Percentiles rank a stretch among this genome's conserved stretches.
Conservation (phyloP, 2,113 vertebrate species). For the Ophiodon elongatus region DNA sequence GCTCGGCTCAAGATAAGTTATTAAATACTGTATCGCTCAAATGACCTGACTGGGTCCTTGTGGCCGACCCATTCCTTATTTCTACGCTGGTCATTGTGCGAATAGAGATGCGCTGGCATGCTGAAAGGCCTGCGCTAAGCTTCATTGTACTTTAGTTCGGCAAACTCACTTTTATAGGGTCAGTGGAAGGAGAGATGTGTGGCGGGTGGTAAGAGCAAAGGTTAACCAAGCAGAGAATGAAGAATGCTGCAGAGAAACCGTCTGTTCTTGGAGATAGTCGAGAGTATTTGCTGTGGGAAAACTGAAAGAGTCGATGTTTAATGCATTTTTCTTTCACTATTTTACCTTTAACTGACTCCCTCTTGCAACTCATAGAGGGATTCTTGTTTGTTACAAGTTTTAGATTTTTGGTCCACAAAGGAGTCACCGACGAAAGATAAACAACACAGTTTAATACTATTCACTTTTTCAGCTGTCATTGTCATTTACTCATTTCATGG, state of each 20-base stretch:
- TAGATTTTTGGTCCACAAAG: neutral
- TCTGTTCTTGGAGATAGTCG: neutral
- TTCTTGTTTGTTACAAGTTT: neutral
- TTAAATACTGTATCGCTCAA: constrained; percentile 69
- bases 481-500: neutral
- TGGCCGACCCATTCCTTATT: constrained; percentile 32
- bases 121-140: constrained; percentile 2
- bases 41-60: constrained; percentile 50
- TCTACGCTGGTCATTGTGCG: neutral
- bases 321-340: neutral
- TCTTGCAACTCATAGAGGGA: neutral
- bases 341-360: constrained; percentile 5
- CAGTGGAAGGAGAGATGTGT: constrained; percentile 29
- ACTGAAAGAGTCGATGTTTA: neutral
- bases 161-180: constrained; percentile 27
- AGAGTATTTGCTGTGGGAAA: constrained; percentile 4
- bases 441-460: neutral
- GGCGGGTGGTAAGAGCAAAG: constrained; percentile 26
- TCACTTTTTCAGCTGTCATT: neutral
- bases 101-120: neutral
- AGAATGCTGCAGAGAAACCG: neutral
- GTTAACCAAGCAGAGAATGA: constrained; percentile 41
- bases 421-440: neutral
- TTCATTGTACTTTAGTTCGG: constrained; percentile 25
- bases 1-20: constrained; percentile 61